These are phyloP conservation scores for Sebastes trivittatus DNA, from an alignment of 2,797 vertebrate species.

Conservation along the genomic window DNA sequence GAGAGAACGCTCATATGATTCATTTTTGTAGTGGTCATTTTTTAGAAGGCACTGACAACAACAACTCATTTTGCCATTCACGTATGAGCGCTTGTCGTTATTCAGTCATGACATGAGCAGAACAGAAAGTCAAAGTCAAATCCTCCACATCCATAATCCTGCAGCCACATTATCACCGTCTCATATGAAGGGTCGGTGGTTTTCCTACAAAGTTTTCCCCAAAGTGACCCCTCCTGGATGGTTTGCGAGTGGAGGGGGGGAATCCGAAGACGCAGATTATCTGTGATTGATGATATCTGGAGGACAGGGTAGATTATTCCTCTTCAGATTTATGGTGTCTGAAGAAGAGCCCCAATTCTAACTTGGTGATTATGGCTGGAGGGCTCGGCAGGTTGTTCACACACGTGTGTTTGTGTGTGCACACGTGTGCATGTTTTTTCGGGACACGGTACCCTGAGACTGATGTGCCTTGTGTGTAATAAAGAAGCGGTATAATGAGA, in stretches of 20 bases:
- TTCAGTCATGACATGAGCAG: neutral
- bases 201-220: slow-evolving; percentile 21
- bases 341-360: slow-evolving; percentile 60
- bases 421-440: slow-evolving; percentile 46
- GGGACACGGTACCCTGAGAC: slow-evolving; percentile 63
- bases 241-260: neutral
- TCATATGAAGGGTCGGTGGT: neutral
- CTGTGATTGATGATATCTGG: slow-evolving; percentile 68
- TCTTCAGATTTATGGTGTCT: slow-evolving; percentile 65
- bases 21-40: neutral
- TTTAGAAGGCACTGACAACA: neutral
- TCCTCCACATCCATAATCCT: neutral
- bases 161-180: neutral
- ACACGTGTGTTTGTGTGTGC: slow-evolving; percentile 43
- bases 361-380: slow-evolving; percentile 61
- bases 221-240: slow-evolving; percentile 41
- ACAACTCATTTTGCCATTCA: neutral
- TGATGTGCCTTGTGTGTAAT: slow-evolving; percentile 75
- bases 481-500: slow-evolving; percentile 79
- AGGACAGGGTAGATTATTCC: slow-evolving; percentile 63
- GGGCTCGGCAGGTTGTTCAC: slow-evolving; percentile 60
- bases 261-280: slow-evolving; percentile 55
- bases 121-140: neutral
- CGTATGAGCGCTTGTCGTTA: neutral
- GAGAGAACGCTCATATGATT: neutral